Percentiles rank a stretch among this genome's conserved stretches.
phyloP scores from a whole-genome alignment of 2,113 vertebrate genomes.

The Nanorana parkeri region DNA sequence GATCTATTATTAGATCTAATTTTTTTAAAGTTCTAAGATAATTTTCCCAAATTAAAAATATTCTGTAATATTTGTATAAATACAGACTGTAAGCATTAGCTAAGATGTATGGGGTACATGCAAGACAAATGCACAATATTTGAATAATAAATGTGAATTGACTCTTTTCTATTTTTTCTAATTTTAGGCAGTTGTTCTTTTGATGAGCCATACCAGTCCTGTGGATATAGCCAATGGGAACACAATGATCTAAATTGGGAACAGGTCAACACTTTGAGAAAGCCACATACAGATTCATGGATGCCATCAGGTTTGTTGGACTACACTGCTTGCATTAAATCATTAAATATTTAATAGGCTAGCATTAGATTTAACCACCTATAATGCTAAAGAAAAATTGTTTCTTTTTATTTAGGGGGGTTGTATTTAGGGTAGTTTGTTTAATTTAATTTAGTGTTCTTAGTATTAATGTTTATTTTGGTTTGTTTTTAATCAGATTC shows the following conservation, averaged over 20 bases:
- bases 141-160: constrained; percentile 27
- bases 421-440: too few species aligned
- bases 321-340: not conserved
- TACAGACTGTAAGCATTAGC: not conserved
- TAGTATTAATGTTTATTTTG: too few species aligned
- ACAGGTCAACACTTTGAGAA: constrained; percentile 82
- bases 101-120: too few species aligned
- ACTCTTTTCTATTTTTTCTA: constrained; percentile 61
- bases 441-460: too few species aligned
- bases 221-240: constrained; percentile 91
- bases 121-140: too few species aligned
- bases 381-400: too few species aligned
- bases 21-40: too few species aligned
- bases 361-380: too few species aligned
- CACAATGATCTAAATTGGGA: constrained; percentile 96
- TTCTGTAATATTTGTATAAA: not conserved
- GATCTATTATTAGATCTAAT: too few species aligned
- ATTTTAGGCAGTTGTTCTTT: constrained; percentile 91
- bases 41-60: not conserved
- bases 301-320: constrained; percentile 87
- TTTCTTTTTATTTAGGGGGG: too few species aligned
- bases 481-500: too few species aligned
- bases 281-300: constrained; percentile 83
- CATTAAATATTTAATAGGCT: too few species aligned
- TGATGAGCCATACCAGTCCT: constrained; percentile 84